Conservation (phyloP, 2,113 vertebrate genomes). For the Brachypodius melanocephalos region DNA sequence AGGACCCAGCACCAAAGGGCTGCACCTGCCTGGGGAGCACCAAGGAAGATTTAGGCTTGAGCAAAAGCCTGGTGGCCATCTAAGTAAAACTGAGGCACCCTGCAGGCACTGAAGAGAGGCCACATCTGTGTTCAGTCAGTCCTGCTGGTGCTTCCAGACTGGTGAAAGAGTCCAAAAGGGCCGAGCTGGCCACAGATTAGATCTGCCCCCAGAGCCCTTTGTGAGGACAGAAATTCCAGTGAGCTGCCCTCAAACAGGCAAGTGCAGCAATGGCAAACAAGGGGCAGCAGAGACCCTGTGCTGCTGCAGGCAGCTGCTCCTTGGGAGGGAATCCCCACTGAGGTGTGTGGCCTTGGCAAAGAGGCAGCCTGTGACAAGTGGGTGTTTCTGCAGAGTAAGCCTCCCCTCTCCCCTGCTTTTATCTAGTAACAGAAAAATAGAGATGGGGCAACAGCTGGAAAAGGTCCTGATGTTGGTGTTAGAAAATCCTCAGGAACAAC, state of each 20-base stretch:
- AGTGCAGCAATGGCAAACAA: neutral
- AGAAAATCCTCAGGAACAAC: neutral
- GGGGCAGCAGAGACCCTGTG: neutral
- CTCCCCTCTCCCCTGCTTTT: neutral
- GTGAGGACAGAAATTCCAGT: neutral
- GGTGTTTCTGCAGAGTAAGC: neutral
- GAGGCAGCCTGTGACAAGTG: neutral
- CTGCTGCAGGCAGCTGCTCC: neutral
- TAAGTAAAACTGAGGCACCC: neutral
- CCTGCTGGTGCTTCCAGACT: neutral
- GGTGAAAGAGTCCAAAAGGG: neutral
- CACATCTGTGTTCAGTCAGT: neutral
- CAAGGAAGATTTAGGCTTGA: neutral
- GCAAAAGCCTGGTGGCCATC: neutral
- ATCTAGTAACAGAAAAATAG: neutral
- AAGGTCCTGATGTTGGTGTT: neutral
- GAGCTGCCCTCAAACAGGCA: neutral
- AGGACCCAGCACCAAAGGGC: neutral
- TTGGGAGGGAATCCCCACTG: neutral
- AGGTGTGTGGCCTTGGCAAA: accelerated
- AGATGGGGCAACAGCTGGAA: neutral
- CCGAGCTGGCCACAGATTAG: neutral
- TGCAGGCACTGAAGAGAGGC: neutral
- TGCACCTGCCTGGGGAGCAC: neutral
- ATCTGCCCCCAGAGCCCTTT: neutral